Percentiles rank a stretch among this genome's conserved stretches.
phyloP scores from a whole-genome alignment of 2,113 vertebrate species.

The Ascaphus truei region DNA sequence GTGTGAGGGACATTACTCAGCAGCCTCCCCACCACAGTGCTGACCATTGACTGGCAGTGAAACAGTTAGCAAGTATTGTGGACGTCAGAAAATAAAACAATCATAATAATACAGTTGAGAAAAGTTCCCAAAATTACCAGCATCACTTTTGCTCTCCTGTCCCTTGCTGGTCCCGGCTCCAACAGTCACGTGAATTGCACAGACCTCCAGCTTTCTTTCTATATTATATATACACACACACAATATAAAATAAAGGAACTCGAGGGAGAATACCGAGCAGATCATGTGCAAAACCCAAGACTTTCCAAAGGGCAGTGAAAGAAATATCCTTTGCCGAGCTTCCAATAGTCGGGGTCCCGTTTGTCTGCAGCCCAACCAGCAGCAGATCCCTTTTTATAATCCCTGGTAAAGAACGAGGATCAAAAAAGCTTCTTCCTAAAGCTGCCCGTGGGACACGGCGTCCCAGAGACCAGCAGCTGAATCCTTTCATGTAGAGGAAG shows the following conservation, averaged over 20 bases:
- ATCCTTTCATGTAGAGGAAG: not conserved
- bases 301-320: not conserved
- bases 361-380: not conserved
- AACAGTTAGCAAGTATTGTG: not conserved
- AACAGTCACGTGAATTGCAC: no score
- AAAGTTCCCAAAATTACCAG: no score
- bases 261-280: not conserved
- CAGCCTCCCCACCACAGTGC: not conserved
- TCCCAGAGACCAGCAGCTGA: not conserved
- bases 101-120: not conserved
- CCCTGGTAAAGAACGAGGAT: no score
- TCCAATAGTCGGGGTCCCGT: not conserved
- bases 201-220: no score
- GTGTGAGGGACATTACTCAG: not conserved
- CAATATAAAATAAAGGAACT: slow-evolving; percentile 1
- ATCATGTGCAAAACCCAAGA: slow-evolving; percentile 24
- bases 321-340: no score
- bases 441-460: not conserved
- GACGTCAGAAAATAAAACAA: not conserved
- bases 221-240: no score
- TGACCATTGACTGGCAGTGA: not conserved
- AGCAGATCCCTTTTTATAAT: not conserved
- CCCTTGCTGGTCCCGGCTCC: no score
- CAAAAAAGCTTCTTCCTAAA: not conserved
- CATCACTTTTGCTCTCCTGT: no score